Evolutionary conservation across 2,888 invertebrate genomes (phyloP).

Genomic region (Patella ulyssiponensis): DNA sequence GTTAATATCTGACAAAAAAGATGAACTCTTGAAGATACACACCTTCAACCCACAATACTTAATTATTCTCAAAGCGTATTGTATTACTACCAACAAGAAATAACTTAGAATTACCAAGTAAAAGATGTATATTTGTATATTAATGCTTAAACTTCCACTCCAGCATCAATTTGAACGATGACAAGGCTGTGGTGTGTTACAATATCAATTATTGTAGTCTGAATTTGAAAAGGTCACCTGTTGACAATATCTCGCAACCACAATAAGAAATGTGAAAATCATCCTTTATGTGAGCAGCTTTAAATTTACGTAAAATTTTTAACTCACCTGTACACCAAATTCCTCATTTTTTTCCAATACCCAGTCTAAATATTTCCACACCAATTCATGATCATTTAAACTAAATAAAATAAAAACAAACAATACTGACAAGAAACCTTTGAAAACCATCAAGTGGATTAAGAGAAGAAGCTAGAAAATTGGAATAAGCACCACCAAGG

Average conservation of each 20-base stretch:
- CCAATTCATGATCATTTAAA: slow-evolving; percentile 69
- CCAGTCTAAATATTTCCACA: slow-evolving; percentile 74
- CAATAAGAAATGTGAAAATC: too few relatives aligned
- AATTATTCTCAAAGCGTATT: background rate
- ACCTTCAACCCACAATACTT: background rate
- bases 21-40: background rate
- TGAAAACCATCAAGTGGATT: too few relatives aligned
- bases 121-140: background rate
- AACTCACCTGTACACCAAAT: slow-evolving; percentile 69
- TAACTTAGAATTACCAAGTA: background rate
- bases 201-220: too few relatives aligned
- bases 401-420: slow-evolving; percentile 48
- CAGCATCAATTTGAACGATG: too few relatives aligned
- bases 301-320: background rate
- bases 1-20: slow-evolving; percentile 69
- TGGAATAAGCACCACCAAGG: too few relatives aligned
- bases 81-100: background rate
- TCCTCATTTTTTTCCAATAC: slow-evolving; percentile 71
- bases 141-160: background rate
- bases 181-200: too few relatives aligned
- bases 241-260: too few relatives aligned
- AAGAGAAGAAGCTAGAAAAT: too few relatives aligned
- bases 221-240: too few relatives aligned
- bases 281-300: too few relatives aligned
- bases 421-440: too few relatives aligned